Evolutionary conservation across 2,888 invertebrate genomes (phyloP), one percentile per base, ranked within the genome.

Genomic region (Drosophila atroscutellata): DNA sequence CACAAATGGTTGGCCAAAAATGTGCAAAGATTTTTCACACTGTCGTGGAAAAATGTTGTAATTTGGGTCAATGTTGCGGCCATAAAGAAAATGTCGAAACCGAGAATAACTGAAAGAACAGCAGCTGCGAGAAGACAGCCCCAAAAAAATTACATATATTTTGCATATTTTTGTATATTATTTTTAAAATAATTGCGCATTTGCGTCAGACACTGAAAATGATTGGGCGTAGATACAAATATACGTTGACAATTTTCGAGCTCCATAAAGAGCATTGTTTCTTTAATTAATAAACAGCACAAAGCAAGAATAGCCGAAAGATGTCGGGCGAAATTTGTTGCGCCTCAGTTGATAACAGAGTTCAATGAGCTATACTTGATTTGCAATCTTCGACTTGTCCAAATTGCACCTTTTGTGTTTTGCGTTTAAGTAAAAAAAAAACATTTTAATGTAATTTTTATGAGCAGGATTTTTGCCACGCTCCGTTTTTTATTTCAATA

Each of bases 401-500:
- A 28, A 28, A 59, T 49, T 55, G 18, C 42, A 47, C 37, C 37
- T 32, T 30, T n/a, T n/a, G 15, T n/a, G 30, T 18, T 9, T 51
- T 51, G 18, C 15, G 3, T 36, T 26, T 13, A 47, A 51, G 65
- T 52, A 34, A 82, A 66, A 34, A 82, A 66, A 55, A 59, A 15
- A 26, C 24, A 2, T 11, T 54, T 52, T 5, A 34, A 45, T 66
- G 28, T 73, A 26, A 68, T 86, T 83, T 83, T 82, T 66, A 80
- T 80, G 88, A 89, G 80, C 75, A 75, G 86, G 71, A 67, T 70
- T 73, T 80, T 71, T 82, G 50, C 66, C 80, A 69, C 47, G 64
- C 83, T 84, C 75, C 64, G 55, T 79, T 82, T 90, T 90, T 84
- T 83, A 83, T 86, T 86, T 90, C 80, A 91, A 91, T 90, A 91